Evolutionary conservation across 2,888 invertebrate species (phyloP).

Genomic region (Chromoteleia sp.): DNA sequence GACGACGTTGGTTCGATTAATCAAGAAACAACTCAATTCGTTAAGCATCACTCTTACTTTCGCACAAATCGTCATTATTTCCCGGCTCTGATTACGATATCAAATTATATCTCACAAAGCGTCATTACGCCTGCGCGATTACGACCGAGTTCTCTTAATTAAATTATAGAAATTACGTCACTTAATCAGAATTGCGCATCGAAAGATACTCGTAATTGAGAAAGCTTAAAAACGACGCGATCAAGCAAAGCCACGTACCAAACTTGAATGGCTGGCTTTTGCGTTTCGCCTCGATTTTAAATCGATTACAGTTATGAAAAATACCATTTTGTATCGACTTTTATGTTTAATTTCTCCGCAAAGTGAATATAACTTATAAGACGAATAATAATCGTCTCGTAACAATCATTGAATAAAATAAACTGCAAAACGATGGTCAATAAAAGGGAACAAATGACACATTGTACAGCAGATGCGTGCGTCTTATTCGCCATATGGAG

Average conservation of each 20-base stretch:
- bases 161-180: too few relatives aligned
- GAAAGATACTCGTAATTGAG: too few relatives aligned
- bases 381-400: conserved; percentile 7
- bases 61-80: conserved; percentile 15
- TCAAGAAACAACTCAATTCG: conserved; percentile 34
- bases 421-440: conserved; percentile 31
- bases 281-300: too few relatives aligned
- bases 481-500: conserved; percentile 58
- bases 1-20: conserved; percentile 26
- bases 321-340: background rate
- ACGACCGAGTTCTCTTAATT: too few relatives aligned
- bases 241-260: too few relatives aligned
- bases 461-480: conserved; percentile 39
- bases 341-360: background rate
- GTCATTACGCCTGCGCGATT: too few relatives aligned
- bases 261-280: too few relatives aligned
- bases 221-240: too few relatives aligned
- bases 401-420: conserved; percentile 29
- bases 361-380: conserved; percentile 5
- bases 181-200: too few relatives aligned
- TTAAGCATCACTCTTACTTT: conserved; percentile 35
- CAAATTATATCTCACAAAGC: conserved; percentile 1
- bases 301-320: too few relatives aligned
- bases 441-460: conserved; percentile 47
- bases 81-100: background rate